These are phyloP conservation scores for Ichneumon xanthorius DNA, from an alignment of 2,888 invertebrate genomes.

Conservation along the genomic window DNA sequence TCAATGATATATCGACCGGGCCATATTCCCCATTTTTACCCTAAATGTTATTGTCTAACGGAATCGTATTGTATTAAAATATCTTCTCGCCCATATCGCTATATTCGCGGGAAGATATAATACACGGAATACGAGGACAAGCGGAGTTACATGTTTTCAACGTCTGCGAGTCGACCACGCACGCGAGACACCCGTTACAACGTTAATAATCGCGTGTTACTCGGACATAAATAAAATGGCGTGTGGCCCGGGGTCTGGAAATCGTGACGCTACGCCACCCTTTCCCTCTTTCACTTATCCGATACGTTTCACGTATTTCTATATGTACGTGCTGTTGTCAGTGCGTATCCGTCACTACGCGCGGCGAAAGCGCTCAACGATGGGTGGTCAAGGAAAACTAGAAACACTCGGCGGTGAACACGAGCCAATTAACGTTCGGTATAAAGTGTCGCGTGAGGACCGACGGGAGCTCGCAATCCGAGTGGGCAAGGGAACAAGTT, in stretches of 20 bases:
- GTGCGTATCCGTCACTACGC: constrained; percentile 1
- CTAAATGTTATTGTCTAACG: not conserved
- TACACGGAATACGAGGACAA: constrained; percentile 13
- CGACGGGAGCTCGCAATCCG: not conserved
- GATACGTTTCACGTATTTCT: constrained; percentile 9
- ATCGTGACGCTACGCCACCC: constrained; percentile 20
- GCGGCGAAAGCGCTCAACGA: not conserved
- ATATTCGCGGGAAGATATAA: not conserved
- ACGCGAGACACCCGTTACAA: constrained; percentile 51
- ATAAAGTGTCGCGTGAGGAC: constrained; percentile 19
- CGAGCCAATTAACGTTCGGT: constrained; percentile 24
- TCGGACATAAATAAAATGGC: constrained; percentile 42
- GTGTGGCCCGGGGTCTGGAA: constrained; percentile 20
- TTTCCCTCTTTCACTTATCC: not conserved
- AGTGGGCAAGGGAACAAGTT: not conserved
- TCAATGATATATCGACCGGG: no score
- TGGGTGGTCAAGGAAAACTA: constrained; percentile 9
- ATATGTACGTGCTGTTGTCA: not conserved
- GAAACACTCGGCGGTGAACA: constrained; percentile 21
- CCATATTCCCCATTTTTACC: no score
- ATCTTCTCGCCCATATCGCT: not conserved
- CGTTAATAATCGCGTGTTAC: constrained; percentile 46
- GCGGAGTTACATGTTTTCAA: constrained; percentile 34
- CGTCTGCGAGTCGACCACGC: constrained; percentile 9
- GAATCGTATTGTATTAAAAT: not conserved